Evolutionary conservation across 2,797 vertebrate genomes (phyloP).

Genomic region (Chelonia mydas): DNA sequence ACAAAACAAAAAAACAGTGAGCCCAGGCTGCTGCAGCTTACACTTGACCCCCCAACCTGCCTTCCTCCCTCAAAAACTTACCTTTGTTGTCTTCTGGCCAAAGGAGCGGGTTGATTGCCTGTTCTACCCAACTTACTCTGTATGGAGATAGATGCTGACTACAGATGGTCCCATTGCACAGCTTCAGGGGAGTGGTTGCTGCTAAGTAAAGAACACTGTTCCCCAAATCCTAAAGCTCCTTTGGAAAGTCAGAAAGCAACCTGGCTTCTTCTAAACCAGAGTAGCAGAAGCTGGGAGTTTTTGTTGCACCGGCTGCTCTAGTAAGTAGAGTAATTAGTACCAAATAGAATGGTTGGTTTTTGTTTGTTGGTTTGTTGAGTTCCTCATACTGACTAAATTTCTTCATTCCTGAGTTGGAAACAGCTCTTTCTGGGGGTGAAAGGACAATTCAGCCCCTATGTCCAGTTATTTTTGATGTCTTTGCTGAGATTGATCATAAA

Average conservation of each 20-base stretch:
- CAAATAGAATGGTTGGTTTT: not conserved
- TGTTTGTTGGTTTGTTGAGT: not conserved
- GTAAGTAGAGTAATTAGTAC: not conserved
- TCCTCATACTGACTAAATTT: not conserved
- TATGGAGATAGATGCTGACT: not conserved
- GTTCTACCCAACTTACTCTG: not conserved
- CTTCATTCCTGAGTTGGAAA: not conserved
- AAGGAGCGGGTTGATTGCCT: not conserved
- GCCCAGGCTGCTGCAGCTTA: not conserved
- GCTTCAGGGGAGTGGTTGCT: not conserved
- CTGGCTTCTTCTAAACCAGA: not conserved
- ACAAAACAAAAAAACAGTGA: no score
- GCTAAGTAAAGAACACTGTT: not conserved
- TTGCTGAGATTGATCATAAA: not conserved
- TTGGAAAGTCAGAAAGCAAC: not conserved
- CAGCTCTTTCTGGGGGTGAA: not conserved
- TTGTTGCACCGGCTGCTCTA: not conserved
- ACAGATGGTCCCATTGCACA: accelerated
- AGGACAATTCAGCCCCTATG: not conserved
- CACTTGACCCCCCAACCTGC: accelerated
- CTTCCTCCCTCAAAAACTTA: not conserved
- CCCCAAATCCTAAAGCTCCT: not conserved
- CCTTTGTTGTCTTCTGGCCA: not conserved
- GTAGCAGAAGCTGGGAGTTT: not conserved
- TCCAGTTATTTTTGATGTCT: not conserved